Conservation (phyloP, 2,797 vertebrate genomes). For the Neosilurus hyrtlii region DNA sequence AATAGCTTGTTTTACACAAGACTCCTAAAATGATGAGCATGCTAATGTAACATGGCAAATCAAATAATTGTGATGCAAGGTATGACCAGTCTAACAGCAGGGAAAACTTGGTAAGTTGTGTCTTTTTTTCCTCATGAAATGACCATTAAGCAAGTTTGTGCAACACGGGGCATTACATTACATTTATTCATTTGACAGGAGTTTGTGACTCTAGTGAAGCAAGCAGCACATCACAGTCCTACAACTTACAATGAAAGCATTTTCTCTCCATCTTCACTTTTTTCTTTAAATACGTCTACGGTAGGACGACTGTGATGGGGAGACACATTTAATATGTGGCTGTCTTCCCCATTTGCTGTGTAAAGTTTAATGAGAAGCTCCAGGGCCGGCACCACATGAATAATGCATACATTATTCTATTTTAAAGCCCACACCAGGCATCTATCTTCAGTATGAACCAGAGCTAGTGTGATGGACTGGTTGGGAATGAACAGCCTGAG, state of each 20-base stretch:
- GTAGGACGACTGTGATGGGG: conserved; percentile 52
- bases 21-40: conserved; percentile 3
- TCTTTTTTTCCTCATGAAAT: not conserved
- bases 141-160: conserved; percentile 1
- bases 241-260: conserved; percentile 41
- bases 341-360: conserved; percentile 58
- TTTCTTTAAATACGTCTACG: conserved; percentile 43
- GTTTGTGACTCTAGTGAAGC: conserved; percentile 5
- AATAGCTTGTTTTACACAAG: not conserved
- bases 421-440: conserved; percentile 63
- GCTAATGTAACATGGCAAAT: conserved; percentile 5
- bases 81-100: not conserved
- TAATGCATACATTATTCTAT: conserved; percentile 65
- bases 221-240: conserved; percentile 17
- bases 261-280: conserved; percentile 35
- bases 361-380: conserved; percentile 67
- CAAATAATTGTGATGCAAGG: not conserved
- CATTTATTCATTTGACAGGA: conserved; percentile 21
- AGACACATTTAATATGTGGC: conserved; percentile 60
- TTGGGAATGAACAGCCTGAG: conserved; percentile 58
- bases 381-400: conserved; percentile 62
- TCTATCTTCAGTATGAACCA: conserved; percentile 60
- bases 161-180: conserved; percentile 11
- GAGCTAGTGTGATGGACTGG: conserved; percentile 58
- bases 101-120: not conserved